These are phyloP conservation scores for Drosophila pseudoananassae DNA, from an alignment of 1,140 invertebrate species.

Conservation along the genomic window DNA sequence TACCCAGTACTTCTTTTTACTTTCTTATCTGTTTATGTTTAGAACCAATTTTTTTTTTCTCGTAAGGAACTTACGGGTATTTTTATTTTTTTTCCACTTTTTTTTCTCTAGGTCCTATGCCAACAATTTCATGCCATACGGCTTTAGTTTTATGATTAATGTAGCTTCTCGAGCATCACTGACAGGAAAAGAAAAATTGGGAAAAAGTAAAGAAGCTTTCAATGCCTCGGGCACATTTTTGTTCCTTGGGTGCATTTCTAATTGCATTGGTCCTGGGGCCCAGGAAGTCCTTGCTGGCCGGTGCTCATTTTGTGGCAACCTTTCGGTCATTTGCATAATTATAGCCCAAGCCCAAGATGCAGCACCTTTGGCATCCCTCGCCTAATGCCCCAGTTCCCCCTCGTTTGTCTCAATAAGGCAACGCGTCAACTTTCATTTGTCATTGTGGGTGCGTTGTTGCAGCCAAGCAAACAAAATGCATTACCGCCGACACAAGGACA, in stretches of 20 bases:
- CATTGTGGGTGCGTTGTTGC: conserved; percentile 54
- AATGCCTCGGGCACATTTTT: conserved; percentile 40
- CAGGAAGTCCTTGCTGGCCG: not conserved
- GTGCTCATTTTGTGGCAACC: conserved; percentile 26
- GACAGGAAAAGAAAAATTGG: conserved; percentile 15
- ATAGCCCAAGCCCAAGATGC: conserved; percentile 20
- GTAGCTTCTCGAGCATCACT: not conserved
- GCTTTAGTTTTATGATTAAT: not conserved
- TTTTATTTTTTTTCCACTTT: too few species aligned
- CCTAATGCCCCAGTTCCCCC: conserved; percentile 7
- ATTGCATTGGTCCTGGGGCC: conserved; percentile 47
- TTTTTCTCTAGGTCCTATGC: too few species aligned
- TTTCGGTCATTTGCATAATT: conserved; percentile 56
- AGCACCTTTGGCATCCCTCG: conserved; percentile 7
- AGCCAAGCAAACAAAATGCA: conserved; percentile 77
- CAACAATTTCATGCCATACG: too few species aligned
- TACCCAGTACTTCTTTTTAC: too few species aligned
- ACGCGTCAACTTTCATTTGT: conserved; percentile 76
- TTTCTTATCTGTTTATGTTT: not conserved
- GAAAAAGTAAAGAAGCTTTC: conserved; percentile 16
- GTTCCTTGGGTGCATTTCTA: conserved; percentile 63
- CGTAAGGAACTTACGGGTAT: too few species aligned
- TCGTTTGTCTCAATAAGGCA: conserved; percentile 70
- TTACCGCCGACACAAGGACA: conserved; percentile 51
- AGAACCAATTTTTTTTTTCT: too few species aligned